A percentile compares a stretch with the other conserved stretches of the same genome.
These are phyloP conservation scores for Atractosteus spatula DNA, from an alignment of 2,113 vertebrate species.

Conservation along the genomic window DNA sequence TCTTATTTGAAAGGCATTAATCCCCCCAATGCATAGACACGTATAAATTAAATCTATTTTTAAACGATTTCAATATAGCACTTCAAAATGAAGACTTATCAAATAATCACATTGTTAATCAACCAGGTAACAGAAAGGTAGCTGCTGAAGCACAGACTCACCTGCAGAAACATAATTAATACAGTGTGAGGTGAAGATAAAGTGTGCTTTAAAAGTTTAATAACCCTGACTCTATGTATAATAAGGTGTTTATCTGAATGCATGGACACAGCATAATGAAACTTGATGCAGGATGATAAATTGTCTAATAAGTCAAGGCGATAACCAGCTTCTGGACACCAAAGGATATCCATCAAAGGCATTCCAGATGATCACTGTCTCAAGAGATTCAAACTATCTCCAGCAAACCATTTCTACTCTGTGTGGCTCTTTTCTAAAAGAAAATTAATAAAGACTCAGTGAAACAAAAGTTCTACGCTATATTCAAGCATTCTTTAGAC, in stretches of 20 bases:
- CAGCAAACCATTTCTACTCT: too few species aligned
- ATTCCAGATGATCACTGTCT: not conserved
- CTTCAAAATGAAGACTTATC: not conserved
- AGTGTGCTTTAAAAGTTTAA: conserved; percentile 8
- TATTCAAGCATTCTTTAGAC: too few species aligned
- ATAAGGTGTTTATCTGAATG: conserved; percentile 2
- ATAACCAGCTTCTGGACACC: conserved; percentile 6
- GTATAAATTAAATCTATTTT: not conserved
- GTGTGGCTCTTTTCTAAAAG: too few species aligned
- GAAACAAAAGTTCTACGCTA: too few species aligned
- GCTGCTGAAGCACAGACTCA: not conserved
- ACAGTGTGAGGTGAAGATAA: conserved; percentile 4
- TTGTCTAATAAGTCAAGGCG: not conserved
- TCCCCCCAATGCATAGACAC: not conserved
- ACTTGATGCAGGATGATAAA: not conserved
- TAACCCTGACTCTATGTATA: not conserved
- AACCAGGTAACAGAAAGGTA: not conserved
- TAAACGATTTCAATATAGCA: not conserved
- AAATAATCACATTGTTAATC: not conserved
- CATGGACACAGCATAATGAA: conserved; percentile 7
- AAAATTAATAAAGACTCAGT: too few species aligned
- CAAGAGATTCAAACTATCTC: too few species aligned
- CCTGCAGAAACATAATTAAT: conserved; percentile 3
- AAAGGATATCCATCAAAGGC: conserved; percentile 9
- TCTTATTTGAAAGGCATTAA: conserved; percentile 18